phyloP scores from a whole-genome alignment of 1,140 invertebrate species.

The Brachionus manjavacas region DNA sequence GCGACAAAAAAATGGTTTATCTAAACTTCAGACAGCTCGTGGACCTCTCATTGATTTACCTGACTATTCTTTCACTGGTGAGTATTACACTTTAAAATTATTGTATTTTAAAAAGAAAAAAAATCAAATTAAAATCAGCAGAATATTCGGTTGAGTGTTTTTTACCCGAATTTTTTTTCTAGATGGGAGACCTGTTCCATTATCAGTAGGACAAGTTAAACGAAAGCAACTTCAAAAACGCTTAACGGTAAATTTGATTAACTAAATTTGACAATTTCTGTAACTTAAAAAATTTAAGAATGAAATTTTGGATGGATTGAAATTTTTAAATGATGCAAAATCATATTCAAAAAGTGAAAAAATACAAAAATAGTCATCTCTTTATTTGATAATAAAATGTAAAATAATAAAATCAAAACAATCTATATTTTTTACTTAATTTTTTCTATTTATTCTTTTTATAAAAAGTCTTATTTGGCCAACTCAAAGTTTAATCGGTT shows the following conservation, averaged over 20 bases:
- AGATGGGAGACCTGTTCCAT: slow-evolving; percentile 33
- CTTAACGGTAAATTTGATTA: not conserved
- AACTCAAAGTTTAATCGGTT: too few relatives aligned
- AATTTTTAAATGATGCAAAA: not conserved
- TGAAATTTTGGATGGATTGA: slow-evolving; percentile 8
- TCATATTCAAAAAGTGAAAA: not conserved
- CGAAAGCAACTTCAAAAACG: slow-evolving; percentile 11
- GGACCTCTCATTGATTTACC: slow-evolving; percentile 38
- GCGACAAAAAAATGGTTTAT: not conserved
- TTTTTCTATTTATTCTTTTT: not conserved
- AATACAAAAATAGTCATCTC: not conserved
- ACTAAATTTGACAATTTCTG: too few relatives aligned
- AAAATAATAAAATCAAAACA: not conserved
- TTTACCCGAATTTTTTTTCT: not conserved
- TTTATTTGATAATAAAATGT: not conserved
- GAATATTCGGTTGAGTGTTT: not conserved
- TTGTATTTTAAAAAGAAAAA: too few relatives aligned
- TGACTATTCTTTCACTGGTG: slow-evolving; percentile 20
- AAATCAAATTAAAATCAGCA: too few relatives aligned
- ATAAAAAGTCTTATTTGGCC: too few relatives aligned
- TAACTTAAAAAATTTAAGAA: not conserved
- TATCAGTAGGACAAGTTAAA: slow-evolving; percentile 38
- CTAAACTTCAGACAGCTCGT: slow-evolving; percentile 34
- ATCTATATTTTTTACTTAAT: not conserved
- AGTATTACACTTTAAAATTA: not conserved